Evolutionary conservation across 1,140 invertebrate species (phyloP).

Genomic region (Patella vulgata): DNA sequence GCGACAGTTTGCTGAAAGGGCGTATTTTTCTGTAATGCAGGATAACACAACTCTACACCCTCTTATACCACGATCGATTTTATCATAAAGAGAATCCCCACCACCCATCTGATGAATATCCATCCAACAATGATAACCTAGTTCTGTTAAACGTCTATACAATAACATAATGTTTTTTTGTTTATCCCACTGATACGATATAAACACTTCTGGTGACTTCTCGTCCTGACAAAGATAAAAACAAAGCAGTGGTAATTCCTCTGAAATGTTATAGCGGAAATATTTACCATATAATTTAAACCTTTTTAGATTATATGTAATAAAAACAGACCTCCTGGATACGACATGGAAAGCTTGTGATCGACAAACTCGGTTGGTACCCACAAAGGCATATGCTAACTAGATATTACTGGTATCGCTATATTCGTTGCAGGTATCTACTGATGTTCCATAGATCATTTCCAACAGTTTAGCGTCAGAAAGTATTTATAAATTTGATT

Average conservation of each 20-base stretch:
- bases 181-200: slow-evolving; percentile 64
- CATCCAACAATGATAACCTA: slow-evolving; percentile 60
- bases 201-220: slow-evolving; percentile 49
- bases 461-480: too few relatives aligned
- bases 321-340: too few relatives aligned
- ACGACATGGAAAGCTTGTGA: too few relatives aligned
- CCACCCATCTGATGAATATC: slow-evolving; percentile 65
- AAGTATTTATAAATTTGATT: too few relatives aligned
- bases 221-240: slow-evolving; percentile 5
- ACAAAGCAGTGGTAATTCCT: not conserved
- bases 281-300: not conserved
- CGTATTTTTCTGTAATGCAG: slow-evolving; percentile 61
- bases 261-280: not conserved
- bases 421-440: too few relatives aligned
- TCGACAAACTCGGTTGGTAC: too few relatives aligned
- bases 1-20: slow-evolving; percentile 58
- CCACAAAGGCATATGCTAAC: too few relatives aligned
- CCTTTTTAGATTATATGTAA: too few relatives aligned
- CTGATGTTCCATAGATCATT: too few relatives aligned
- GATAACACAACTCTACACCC: slow-evolving; percentile 52
- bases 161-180: slow-evolving; percentile 56
- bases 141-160: slow-evolving; percentile 43
- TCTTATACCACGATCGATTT: slow-evolving; percentile 61
- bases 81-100: slow-evolving; percentile 62
- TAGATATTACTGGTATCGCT: too few relatives aligned